phyloP scores from a whole-genome alignment of 2,113 vertebrate species.

The Tretioscincus oriximinensis region DNA sequence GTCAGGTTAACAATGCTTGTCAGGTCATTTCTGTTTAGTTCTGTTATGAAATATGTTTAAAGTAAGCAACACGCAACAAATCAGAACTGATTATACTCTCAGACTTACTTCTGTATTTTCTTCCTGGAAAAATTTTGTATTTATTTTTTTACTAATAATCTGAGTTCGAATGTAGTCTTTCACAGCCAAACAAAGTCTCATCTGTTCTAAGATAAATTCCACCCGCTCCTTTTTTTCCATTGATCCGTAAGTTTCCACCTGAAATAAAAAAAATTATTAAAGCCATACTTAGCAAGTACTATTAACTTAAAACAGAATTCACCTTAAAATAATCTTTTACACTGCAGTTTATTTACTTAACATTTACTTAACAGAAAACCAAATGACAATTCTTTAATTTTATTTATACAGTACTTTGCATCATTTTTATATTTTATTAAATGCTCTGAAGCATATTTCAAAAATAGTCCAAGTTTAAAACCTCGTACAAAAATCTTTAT shows the following conservation, averaged over 20 bases:
- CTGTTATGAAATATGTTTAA: conserved; percentile 20
- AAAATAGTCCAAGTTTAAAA: too few relatives aligned
- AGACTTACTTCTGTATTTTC: conserved; percentile 89
- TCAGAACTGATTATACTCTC: background rate
- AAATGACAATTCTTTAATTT: too few relatives aligned
- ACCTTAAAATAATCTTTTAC: too few relatives aligned
- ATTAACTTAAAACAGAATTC: too few relatives aligned
- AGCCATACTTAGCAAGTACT: background rate
- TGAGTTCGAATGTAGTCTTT: conserved; percentile 98
- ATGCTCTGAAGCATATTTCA: too few relatives aligned
- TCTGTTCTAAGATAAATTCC: conserved; percentile 98
- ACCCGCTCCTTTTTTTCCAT: conserved; percentile 99
- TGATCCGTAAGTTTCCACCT: conserved; percentile 98
- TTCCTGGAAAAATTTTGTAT: conserved; percentile 97
- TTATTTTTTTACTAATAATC: conserved; percentile 99
- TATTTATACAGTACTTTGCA: too few relatives aligned
- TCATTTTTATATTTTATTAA: too few relatives aligned
- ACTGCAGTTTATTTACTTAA: too few relatives aligned
- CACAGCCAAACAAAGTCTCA: conserved; percentile 96
- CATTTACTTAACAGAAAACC: too few relatives aligned
- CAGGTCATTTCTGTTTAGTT: too few relatives aligned
- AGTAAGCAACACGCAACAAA: background rate
- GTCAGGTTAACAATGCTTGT: conserved; percentile 17
- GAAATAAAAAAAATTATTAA: conserved; percentile 38
- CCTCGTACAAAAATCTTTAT: too few relatives aligned